These are phyloP conservation scores for Xenops minutus DNA, from an alignment of 2,797 vertebrate genomes.

Conservation along the genomic window DNA sequence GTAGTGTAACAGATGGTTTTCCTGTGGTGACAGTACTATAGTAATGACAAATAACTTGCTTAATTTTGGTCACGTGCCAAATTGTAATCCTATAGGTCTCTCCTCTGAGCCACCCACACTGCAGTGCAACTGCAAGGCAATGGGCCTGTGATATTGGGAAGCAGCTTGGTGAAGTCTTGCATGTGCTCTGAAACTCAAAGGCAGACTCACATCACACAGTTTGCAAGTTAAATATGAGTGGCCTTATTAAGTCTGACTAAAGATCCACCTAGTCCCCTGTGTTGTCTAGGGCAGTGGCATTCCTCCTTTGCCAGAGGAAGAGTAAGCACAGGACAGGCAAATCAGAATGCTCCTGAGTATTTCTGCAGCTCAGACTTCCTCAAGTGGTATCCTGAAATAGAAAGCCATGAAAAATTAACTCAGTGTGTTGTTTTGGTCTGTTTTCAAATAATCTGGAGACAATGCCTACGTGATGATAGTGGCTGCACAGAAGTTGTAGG, in stretches of 20 bases:
- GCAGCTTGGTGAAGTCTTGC: not conserved
- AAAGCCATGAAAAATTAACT: not conserved
- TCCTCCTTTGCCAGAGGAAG: not conserved
- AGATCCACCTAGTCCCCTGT: not conserved
- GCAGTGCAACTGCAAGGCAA: not conserved
- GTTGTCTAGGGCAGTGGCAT: not conserved
- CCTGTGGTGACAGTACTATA: not conserved
- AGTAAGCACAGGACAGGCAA: not conserved
- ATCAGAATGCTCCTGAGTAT: not conserved
- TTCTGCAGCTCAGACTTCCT: not conserved
- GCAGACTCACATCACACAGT: not conserved
- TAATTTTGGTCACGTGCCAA: not conserved
- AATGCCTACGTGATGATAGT: not conserved
- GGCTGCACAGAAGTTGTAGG: not conserved
- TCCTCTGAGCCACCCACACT: not conserved
- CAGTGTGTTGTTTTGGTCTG: not conserved
- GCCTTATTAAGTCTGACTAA: not conserved
- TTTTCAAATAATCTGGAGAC: not conserved
- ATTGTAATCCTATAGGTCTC: not conserved
- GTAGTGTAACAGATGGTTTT: constrained; percentile 5
- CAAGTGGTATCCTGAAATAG: not conserved
- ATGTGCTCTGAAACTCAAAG: not conserved
- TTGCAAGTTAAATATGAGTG: not conserved
- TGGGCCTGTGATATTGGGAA: not conserved
- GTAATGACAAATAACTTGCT: constrained; percentile 8